Evolutionary conservation across 1,140 invertebrate genomes (phyloP).

Genomic region (Bombyx mori): ASM3026992v2 NC_085121.1:15141501-15142000

Average conservation of each 20-base stretch:
- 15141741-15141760: constrained; percentile 37
- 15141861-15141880: constrained; percentile 13
- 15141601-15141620: too few species aligned
- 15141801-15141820: neutral
- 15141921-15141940: constrained; percentile 61
- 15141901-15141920: constrained; percentile 44
- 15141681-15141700: constrained; percentile 30
- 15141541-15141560: constrained; percentile 6
- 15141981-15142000: constrained; percentile 28
- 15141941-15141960: constrained; percentile 66
- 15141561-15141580: constrained; percentile 9
- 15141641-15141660: too few species aligned
- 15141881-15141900: constrained; percentile 36
- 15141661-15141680: too few species aligned
- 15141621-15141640: too few species aligned
- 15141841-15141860: constrained; percentile 27
- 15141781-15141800: neutral
- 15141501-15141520: constrained; percentile 9
- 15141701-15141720: constrained; percentile 50
- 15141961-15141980: constrained; percentile 48
- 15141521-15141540: constrained; percentile 16
- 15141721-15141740: constrained; percentile 60
- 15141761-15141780: constrained; percentile 4
- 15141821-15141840: constrained; percentile 27
- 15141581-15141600: constrained; percentile 1